Base-by-base conservation (phyloP, 2,113 vertebrate genomes). In the Carassius carassius region DNA sequence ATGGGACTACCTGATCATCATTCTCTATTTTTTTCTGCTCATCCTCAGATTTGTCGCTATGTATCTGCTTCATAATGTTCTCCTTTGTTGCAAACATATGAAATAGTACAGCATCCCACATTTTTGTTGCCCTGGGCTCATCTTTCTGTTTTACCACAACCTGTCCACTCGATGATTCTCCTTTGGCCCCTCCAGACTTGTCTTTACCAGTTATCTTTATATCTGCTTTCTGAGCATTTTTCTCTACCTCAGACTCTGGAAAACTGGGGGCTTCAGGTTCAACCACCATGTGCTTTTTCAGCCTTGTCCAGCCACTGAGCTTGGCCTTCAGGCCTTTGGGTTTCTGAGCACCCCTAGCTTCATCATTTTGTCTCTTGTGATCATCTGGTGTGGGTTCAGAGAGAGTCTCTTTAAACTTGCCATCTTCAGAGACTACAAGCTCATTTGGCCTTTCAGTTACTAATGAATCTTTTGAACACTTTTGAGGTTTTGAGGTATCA, bases 51-150 rank as follows among this genome's bases (percentile, higher is more conserved):
- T 93, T 93, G 78, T 5, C 75, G 74, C 58, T 16, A 8, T 87
- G 92, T 54, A 95, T 90, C 76, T 95, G 94, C 4, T 93, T 70
- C 87, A 94, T 91, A 12, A 94, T 92, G 17, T 8, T 92, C 1
- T 95, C 92, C 87, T 94, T 95, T 5, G 91, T 90, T 54, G 96
- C 91, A 0, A 96, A 94, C 95, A 97, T 92, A 56, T 96, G 96
- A 85, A 97, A 96, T 29, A 99, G 94, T 65, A 98, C 93, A 0
- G 97, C 96, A 1, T 99, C 97, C 98, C 98, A 99, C 96, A 98
- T 96, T 77, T 94, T 96, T 17, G 92, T 90, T 3, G 95, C 95
- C 60, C 91, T 94, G 0, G 95, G 95, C 25, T 78, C 78, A 1
- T 91, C 90, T 81, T 92, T 88, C 80, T 91, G 44, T 2, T 65